These are phyloP conservation scores for Dasypogon diadema DNA, from an alignment of 2,888 invertebrate genomes.

Conservation along the genomic window DNA sequence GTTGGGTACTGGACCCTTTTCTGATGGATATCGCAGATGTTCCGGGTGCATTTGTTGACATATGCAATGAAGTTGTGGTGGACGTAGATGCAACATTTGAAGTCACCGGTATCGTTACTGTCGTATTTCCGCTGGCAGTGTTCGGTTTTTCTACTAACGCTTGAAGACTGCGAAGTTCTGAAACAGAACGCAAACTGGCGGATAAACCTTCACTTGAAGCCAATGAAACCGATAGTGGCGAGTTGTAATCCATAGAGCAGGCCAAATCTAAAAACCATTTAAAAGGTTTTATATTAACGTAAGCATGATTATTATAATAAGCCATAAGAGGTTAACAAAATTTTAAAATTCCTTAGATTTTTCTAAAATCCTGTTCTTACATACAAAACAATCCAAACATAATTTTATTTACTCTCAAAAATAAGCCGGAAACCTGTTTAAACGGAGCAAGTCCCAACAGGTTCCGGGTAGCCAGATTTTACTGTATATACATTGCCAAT, in stretches of 20 bases:
- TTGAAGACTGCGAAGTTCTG: conserved; percentile 75
- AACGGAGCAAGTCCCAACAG: too few relatives aligned
- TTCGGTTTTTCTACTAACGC: conserved; percentile 63
- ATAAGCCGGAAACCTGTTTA: too few relatives aligned
- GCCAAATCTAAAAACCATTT: conserved; percentile 69
- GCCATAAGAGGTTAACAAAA: neutral
- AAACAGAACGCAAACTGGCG: conserved; percentile 68
- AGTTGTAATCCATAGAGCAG: conserved; percentile 71
- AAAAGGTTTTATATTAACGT: too few relatives aligned
- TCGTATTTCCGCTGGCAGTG: conserved; percentile 47
- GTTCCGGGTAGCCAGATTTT: too few relatives aligned
- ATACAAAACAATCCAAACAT: too few relatives aligned
- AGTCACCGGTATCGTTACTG: conserved; percentile 44
- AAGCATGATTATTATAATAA: neutral
- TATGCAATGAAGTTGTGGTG: conserved; percentile 51
- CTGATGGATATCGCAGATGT: conserved; percentile 46
- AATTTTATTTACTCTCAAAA: too few relatives aligned
- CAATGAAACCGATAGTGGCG: conserved; percentile 74
- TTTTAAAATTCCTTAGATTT: neutral
- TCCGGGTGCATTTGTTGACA: conserved; percentile 52
- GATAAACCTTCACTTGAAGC: conserved; percentile 73
- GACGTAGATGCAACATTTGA: neutral
- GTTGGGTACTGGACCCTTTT: conserved; percentile 25
- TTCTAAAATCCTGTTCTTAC: too few relatives aligned
- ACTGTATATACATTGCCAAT: too few relatives aligned